Base-by-base conservation (phyloP, 2,888 invertebrate species). In the Strigamia maritima region DNA sequence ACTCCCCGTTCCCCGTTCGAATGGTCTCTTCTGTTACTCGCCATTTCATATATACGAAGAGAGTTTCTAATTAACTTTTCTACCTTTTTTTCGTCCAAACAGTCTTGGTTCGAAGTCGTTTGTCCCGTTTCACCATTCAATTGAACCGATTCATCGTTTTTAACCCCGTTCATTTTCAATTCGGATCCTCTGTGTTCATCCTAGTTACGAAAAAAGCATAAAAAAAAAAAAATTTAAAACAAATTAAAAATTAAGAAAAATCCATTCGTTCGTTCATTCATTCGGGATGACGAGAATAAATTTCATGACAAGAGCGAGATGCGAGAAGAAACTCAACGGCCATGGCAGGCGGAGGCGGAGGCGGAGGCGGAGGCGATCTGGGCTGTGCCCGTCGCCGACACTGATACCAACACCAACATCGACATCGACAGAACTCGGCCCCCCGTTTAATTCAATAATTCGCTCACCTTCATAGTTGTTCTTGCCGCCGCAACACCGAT, bases 131-230 rank as follows among this genome's bases (percentile, higher is more conserved):
- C 80, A 28, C 80, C 80, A 49, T 80, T 80, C 76, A 80, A n/a
- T 60, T 79, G 78, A 70, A 65, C 49, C 24, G 80, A 49, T 65
- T 76, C 74, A 24, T 80, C 80, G 35, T 38, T 77, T 65, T 80
- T 80, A 16, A 80, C 77, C 19, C 80, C 80, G 74, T 80, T 80
- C 80, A 80, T 80, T 77, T 79, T 80, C 38, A 80, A 40, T 54
- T 80, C 79, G 40, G 28, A 24, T 79, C 77, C 80, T 60, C 79
- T 79, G 44, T 79, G 76, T 79, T 80, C 80, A 80, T 80, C 77
- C 80, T 80, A 75, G 10, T n/a, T n/a, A n/a, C n/a, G 35, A 35
- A 35, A 35, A 35, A 35, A 31, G 6, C 2, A 31, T 31, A 31
- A 31, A 31, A 4, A 31, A 31, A 31, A 4, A 31, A 31, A 31